Conservation (phyloP, 2,888 invertebrate genomes). For the Epinotia ramella region DNA sequence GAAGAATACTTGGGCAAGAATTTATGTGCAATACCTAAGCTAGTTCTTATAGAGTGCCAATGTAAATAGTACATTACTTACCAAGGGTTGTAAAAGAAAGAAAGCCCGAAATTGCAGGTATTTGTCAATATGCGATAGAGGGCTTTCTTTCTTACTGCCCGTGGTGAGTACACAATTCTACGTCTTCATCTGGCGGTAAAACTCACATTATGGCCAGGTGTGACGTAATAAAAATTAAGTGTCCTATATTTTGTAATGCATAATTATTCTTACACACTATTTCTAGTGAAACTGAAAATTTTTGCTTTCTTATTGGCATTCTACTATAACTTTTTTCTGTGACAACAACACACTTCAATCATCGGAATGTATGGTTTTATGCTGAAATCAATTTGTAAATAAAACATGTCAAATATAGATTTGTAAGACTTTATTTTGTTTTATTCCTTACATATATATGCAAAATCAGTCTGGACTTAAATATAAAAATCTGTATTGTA, state of each 20-base stretch:
- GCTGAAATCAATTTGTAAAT: conserved; percentile 44
- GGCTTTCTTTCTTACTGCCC: too few relatives aligned
- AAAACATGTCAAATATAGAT: conserved; percentile 43
- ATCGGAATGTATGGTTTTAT: conserved; percentile 4
- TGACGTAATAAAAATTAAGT: neutral
- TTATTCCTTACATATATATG: conserved; percentile 19
- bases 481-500: neutral
- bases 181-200: too few relatives aligned
- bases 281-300: neutral
- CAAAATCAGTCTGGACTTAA: conserved; percentile 4
- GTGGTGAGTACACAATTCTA: too few relatives aligned
- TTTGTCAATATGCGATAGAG: too few relatives aligned
- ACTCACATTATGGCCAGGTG: too few relatives aligned
- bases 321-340: neutral
- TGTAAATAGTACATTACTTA: too few relatives aligned
- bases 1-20: neutral
- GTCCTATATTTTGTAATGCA: neutral
- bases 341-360: too few relatives aligned
- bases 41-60: neutral
- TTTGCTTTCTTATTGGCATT: neutral
- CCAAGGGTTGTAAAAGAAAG: too few relatives aligned
- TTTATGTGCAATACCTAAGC: conserved; percentile 6
- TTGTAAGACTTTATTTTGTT: conserved; percentile 35
- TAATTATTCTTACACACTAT: neutral
- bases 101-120: too few relatives aligned